A percentile compares a stretch with the other conserved stretches of the same genome.
Conservation (phyloP, 1,140 invertebrate species). For the Conopomorpha cramerella region DNA sequence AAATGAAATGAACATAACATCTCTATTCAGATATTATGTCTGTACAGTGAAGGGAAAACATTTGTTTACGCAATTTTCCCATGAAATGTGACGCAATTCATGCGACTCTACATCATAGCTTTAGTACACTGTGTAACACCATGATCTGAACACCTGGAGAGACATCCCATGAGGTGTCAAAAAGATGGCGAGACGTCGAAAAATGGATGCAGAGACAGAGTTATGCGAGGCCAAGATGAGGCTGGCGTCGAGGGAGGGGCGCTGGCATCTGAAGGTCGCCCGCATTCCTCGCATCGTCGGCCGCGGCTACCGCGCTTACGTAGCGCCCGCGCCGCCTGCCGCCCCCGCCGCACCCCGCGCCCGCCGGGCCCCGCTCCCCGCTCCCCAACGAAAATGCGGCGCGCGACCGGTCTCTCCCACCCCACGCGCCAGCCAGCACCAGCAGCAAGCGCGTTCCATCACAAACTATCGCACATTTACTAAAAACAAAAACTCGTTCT, state of each 20-base stretch:
- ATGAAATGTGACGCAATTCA: no score
- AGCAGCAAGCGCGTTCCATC: no score
- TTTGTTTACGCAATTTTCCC: no score
- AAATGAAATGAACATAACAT: no score
- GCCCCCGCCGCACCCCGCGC: conserved; percentile 10
- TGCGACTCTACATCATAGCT: no score
- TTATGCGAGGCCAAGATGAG: conserved; percentile 56
- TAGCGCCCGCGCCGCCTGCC: conserved; percentile 31
- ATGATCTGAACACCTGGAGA: no score
- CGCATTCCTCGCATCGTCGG: conserved; percentile 56
- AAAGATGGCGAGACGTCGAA: conserved; percentile 48
- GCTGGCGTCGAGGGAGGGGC: conserved; percentile 44
- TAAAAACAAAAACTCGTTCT: conserved; percentile 55
- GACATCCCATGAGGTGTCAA: conserved; percentile 46
- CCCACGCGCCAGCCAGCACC: conserved; percentile 27
- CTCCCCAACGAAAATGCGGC: no score
- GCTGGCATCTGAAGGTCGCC: conserved; percentile 57
- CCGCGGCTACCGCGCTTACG: conserved; percentile 58
- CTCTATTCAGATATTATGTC: no score
- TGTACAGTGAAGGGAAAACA: no score
- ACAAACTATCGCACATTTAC: conserved; percentile 56
- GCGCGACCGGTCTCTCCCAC: conserved; percentile 35
- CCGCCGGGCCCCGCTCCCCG: conserved; percentile 10
- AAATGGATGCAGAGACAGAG: conserved; percentile 48
- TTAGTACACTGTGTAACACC: no score